Evolutionary conservation across 2,888 invertebrate species (phyloP).

Genomic region (Leptinotarsa tumamoca): DNA sequence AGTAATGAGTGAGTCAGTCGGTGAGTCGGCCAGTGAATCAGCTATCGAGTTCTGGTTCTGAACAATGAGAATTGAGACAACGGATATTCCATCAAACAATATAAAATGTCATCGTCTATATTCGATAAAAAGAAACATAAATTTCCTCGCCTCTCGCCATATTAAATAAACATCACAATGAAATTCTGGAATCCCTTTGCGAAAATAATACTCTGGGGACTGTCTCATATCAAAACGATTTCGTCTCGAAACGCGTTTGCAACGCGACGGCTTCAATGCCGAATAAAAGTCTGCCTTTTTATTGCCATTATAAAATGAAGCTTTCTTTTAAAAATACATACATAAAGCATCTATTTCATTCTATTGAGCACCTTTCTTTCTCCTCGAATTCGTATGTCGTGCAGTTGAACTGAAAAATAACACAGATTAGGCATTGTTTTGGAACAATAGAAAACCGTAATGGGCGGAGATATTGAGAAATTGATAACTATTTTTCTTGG

Average conservation of each 20-base stretch:
- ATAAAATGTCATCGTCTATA: no score
- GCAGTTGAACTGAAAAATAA: constrained; percentile 1
- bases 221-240: constrained; percentile 8
- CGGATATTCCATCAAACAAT: no score
- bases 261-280: constrained; percentile 10
- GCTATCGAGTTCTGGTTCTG: no score
- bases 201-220: constrained; percentile 1
- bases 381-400: constrained; percentile 9
- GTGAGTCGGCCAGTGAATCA: no score
- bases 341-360: constrained; percentile 1
- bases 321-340: constrained; percentile 6
- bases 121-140: no score
- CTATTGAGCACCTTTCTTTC: not conserved
- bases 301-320: constrained; percentile 18
- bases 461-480: not conserved
- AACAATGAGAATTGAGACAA: no score
- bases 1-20: no score
- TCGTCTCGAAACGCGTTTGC: constrained; percentile 2
- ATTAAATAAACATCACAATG: constrained; percentile 7
- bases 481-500: not conserved
- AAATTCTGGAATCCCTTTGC: not conserved
- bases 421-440: constrained; percentile 1
- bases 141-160: not conserved
- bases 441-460: not conserved
- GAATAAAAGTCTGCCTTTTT: constrained; percentile 12